phyloP scores from a whole-genome alignment of 2,113 vertebrate species.

The Chamaea fasciata region DNA sequence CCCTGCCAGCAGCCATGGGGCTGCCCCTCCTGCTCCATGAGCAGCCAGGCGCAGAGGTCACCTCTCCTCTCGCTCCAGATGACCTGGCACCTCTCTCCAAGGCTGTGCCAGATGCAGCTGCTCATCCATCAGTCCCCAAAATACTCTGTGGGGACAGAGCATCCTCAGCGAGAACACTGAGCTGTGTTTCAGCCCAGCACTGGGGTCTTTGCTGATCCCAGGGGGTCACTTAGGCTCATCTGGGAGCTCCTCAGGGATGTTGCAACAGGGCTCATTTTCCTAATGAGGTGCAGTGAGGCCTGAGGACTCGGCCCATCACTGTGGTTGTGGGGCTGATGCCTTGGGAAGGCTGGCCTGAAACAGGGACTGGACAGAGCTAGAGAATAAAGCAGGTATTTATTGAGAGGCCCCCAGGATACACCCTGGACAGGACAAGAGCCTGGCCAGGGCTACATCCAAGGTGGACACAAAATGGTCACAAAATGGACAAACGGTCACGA shows the following conservation, averaged over 20 bases:
- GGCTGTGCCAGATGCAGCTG: not conserved
- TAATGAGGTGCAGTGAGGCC: fast-evolving
- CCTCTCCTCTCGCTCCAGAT: not conserved
- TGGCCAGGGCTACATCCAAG: no score
- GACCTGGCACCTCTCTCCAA: not conserved
- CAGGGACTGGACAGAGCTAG: no score
- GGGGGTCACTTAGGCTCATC: not conserved
- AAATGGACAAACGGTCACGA: no score
- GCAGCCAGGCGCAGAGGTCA: not conserved
- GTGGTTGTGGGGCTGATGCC: not conserved
- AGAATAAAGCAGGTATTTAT: no score
- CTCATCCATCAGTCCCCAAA: not conserved
- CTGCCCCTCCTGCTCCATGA: not conserved
- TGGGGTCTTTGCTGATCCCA: not conserved
- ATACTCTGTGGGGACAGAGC: not conserved
- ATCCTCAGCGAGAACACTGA: not conserved
- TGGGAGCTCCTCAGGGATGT: not conserved
- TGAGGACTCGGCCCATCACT: not conserved
- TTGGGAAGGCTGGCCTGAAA: no score
- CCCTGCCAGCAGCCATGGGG: not conserved
- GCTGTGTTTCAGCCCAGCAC: not conserved
- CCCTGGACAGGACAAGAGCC: no score
- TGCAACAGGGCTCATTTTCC: not conserved
- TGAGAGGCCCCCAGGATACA: no score
- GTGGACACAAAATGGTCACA: no score